phyloP scores from a whole-genome alignment of 2,113 vertebrate genomes.

The Poeciliopsis occidentalis region DNA sequence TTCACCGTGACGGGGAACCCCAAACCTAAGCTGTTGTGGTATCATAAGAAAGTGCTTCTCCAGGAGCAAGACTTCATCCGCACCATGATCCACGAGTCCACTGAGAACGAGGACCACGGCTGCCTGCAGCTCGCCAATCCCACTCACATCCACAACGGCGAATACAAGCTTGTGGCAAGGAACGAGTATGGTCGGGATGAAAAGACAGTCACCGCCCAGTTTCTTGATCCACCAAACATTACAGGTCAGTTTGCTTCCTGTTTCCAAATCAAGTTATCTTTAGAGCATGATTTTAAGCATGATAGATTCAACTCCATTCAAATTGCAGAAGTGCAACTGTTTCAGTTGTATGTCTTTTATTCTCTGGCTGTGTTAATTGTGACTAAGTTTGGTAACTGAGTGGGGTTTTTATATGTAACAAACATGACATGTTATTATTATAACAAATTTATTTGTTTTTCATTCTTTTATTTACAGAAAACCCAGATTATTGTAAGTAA shows the following conservation, averaged over 20 bases:
- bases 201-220: constrained; percentile 88
- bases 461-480: constrained; percentile 46
- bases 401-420: no score
- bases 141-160: constrained; percentile 95
- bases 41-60: constrained; percentile 84
- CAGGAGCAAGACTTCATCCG: constrained; percentile 91
- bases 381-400: no score
- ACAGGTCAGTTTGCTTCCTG: constrained; percentile 44
- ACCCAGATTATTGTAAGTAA: constrained; percentile 69
- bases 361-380: no score
- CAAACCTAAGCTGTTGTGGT: constrained; percentile 90
- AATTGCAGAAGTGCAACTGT: no score
- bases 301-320: neutral
- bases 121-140: constrained; percentile 95
- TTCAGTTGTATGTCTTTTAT: no score
- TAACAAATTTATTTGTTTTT: neutral
- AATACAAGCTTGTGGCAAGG: constrained; percentile 90
- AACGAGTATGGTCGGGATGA: constrained; percentile 89
- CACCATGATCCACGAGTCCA: constrained; percentile 89
- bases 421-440: no score
- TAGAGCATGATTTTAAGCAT: neutral
- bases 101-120: constrained; percentile 91
- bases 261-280: neutral
- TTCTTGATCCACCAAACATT: constrained; percentile 87
- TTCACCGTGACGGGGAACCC: constrained; percentile 97